Base-by-base conservation (phyloP, 2,797 vertebrate genomes). In the Smutsia gigantea region DNA sequence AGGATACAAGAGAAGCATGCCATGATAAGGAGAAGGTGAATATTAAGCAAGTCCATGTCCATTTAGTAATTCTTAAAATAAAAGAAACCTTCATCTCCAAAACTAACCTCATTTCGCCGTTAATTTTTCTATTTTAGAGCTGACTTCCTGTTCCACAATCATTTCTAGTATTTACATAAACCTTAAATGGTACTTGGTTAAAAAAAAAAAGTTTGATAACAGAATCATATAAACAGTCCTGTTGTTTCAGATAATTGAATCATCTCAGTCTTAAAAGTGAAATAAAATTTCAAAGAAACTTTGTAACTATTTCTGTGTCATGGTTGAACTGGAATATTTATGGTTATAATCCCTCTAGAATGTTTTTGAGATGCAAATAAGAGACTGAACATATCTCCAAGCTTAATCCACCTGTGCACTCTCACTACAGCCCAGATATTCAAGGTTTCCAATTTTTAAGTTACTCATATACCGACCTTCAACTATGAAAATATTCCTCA, bases 51-150 rank as follows among this genome's bases (percentile, higher is more conserved):
- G 42, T 14, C 59, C n/a, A 31, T 53, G 3, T 21, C 5, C 8
- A 51, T 63, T 69, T 91, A 37, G 64, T 93, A 97, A 96, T 81
- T 83, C 61, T 90, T 31, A 11, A 64, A 71, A 93, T 95, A 97
- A 87, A 1, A 64, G 19, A 86, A 59, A 55, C 0, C 85, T 11
- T 97, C 19, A 49, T 79, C 39, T 69, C 74, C 53, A 96, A 61
- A 95, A 92, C 31, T 94, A 42, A 84, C 39, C 15, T 90, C 78
- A 87, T 87, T 31, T 79, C 37, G 86, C 79, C 83, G 86, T 93
- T 34, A 59, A 66, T 95, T 93, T 81, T 55, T 90, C 91, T 97
- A 86, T 87, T 97, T 92, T 96, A 84, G 42, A 96, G 39, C 29
- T 96, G 49, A 87, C 14, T 66, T 72, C 68, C 53, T 96, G 55